Percentiles rank a stretch among this genome's conserved stretches.
These are phyloP conservation scores for Bombus pyrosoma DNA, from an alignment of 1,140 invertebrate species.

Conservation along the genomic window DNA sequence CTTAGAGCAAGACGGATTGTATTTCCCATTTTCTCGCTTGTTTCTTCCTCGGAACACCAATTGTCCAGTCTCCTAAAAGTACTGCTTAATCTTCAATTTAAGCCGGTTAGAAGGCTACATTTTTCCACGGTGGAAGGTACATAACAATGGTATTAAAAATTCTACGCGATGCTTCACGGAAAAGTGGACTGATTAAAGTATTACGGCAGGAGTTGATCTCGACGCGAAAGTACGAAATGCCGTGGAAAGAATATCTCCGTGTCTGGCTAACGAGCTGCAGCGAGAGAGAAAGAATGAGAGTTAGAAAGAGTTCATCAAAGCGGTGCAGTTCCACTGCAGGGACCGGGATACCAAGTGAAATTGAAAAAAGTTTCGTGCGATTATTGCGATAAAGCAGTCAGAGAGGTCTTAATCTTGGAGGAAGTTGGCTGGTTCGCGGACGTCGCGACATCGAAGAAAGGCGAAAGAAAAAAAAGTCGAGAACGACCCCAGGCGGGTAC, in stretches of 20 bases:
- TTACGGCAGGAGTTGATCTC: constrained; percentile 2
- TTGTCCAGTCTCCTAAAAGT: background rate
- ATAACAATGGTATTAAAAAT: background rate
- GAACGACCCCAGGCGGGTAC: background rate
- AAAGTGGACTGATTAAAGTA: constrained; percentile 8
- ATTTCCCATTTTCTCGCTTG: background rate
- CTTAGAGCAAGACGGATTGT: background rate
- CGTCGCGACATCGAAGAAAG: background rate
- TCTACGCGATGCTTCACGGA: background rate
- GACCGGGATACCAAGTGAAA: constrained; percentile 20
- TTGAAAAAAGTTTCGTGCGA: constrained; percentile 42
- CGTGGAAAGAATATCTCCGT: background rate
- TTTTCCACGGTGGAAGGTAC: background rate
- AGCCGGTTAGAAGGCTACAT: background rate
- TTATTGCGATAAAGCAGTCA: constrained; percentile 34
- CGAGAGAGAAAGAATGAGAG: background rate
- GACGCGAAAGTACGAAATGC: background rate
- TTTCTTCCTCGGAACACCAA: background rate
- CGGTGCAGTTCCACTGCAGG: background rate
- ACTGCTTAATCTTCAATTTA: background rate
- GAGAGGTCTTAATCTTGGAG: constrained; percentile 28
- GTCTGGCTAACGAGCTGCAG: constrained; percentile 23
- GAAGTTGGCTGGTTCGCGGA: background rate
- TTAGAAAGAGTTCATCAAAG: background rate
- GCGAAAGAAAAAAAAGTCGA: background rate